phyloP scores from a whole-genome alignment of 2,888 invertebrate species.

The Yponomeuta malinellus region DNA sequence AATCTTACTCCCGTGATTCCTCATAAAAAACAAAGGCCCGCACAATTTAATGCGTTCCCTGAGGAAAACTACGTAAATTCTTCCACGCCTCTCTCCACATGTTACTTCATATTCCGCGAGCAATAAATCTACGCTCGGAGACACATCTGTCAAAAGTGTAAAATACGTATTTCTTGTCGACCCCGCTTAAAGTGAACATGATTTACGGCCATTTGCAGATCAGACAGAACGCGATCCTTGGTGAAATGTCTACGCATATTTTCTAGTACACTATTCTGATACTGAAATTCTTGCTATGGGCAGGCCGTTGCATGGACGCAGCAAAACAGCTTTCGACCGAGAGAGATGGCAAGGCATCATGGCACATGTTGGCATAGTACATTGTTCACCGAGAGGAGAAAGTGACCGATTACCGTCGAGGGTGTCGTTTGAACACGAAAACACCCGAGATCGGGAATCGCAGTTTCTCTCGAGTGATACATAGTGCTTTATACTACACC shows the following conservation, averaged over 20 bases:
- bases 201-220: constrained; percentile 32
- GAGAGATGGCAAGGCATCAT: too few species aligned
- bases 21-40: not conserved
- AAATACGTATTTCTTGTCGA: constrained; percentile 68
- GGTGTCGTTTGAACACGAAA: too few species aligned
- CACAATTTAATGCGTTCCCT: not conserved
- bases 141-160: constrained; percentile 72
- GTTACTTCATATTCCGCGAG: constrained; percentile 59
- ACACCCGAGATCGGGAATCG: too few species aligned
- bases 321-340: too few species aligned
- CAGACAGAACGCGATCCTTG: constrained; percentile 17
- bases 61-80: constrained; percentile 51
- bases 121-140: constrained; percentile 65
- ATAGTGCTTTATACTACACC: too few species aligned
- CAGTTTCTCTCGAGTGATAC: too few species aligned
- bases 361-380: too few species aligned
- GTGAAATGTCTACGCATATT: not conserved
- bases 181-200: constrained; percentile 41
- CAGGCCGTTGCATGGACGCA: too few species aligned
- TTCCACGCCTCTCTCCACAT: constrained; percentile 41
- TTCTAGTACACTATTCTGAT: not conserved
- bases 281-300: too few species aligned
- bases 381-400: too few species aligned
- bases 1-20: not conserved
- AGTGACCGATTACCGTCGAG: too few species aligned